phyloP scores from a whole-genome alignment of 2,888 invertebrate species.

The Erebia palarica region DNA sequence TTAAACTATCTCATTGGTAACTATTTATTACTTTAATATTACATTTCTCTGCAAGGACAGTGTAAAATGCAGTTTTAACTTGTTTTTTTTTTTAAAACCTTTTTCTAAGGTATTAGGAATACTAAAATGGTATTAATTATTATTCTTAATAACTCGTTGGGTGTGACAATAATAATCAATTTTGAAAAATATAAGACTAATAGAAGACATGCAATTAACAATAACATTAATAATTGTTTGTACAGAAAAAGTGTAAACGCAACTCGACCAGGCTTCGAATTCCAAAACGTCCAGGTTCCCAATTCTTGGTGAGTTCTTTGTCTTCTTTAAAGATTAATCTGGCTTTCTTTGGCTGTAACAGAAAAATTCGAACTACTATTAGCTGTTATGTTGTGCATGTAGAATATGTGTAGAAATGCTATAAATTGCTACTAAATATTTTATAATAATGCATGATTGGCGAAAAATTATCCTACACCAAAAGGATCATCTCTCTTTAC shows the following conservation, averaged over 20 bases:
- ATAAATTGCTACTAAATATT: background rate
- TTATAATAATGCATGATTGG: background rate
- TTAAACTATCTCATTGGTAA: conserved; percentile 16
- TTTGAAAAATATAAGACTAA: conserved; percentile 8
- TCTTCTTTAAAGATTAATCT: conserved; percentile 28
- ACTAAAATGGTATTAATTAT: conserved; percentile 9
- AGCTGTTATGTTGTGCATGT: background rate
- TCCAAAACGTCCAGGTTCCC: conserved; percentile 6
- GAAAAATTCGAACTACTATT: conserved; percentile 22
- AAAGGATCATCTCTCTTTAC: background rate
- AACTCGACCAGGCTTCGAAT: conserved; percentile 3
- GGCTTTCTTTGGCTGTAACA: conserved; percentile 36
- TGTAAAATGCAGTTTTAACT: conserved; percentile 18
- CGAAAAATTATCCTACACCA: background rate
- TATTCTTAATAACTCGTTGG: background rate
- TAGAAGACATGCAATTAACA: conserved; percentile 1
- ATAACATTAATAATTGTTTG: background rate
- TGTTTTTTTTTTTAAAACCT: background rate
- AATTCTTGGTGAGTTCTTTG: conserved; percentile 4
- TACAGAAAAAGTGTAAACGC: conserved; percentile 1
- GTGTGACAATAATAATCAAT: conserved; percentile 5
- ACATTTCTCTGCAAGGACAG: background rate
- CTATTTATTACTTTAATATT: conserved; percentile 1
- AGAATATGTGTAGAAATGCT: background rate
- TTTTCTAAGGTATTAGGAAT: background rate